Conservation (phyloP, 23 tunicate genomes). For the Styela clava region DNA sequence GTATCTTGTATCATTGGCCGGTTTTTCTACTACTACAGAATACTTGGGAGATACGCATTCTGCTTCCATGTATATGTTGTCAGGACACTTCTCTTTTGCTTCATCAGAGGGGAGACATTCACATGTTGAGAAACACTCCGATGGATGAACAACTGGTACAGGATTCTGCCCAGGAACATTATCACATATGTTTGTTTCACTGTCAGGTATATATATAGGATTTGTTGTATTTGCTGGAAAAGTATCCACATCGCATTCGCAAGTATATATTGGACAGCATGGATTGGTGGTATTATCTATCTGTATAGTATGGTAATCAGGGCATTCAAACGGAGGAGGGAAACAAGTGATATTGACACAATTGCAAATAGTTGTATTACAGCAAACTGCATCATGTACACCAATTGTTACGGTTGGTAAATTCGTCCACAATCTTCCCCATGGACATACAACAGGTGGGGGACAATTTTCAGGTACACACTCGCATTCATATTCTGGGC, state of each 20-base stretch:
- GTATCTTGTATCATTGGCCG: slow-evolving; percentile 28
- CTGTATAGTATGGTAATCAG: slow-evolving; percentile 17
- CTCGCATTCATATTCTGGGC: slow-evolving; percentile 39
- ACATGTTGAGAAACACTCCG: slow-evolving; percentile 44
- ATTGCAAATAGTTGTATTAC: slow-evolving; percentile 30
- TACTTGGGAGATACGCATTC: slow-evolving; percentile 14
- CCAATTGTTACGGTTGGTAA: background rate
- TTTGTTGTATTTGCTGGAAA: slow-evolving; percentile 10
- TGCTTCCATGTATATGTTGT: slow-evolving; percentile 10
- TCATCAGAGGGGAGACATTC: slow-evolving; percentile 34
- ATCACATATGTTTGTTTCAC: slow-evolving; percentile 9
- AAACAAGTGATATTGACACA: slow-evolving; percentile 29
- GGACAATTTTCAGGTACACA: slow-evolving; percentile 26
- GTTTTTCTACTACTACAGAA: background rate
- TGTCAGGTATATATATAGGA: slow-evolving; percentile 14
- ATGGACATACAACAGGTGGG: slow-evolving; percentile 22
- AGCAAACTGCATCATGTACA: slow-evolving; percentile 37
- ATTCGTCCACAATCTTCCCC: background rate
- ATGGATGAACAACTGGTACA: slow-evolving; percentile 16
- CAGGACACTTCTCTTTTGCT: slow-evolving; percentile 27
- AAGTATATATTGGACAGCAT: slow-evolving; percentile 41
- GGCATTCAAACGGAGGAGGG: slow-evolving; percentile 26
- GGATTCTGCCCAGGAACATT: slow-evolving; percentile 33
- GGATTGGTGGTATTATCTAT: slow-evolving; percentile 22
- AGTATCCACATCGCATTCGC: slow-evolving; percentile 31